These are phyloP conservation scores for Norana najaformis DNA, from an alignment of 2,888 invertebrate genomes.

Conservation along the genomic window DNA sequence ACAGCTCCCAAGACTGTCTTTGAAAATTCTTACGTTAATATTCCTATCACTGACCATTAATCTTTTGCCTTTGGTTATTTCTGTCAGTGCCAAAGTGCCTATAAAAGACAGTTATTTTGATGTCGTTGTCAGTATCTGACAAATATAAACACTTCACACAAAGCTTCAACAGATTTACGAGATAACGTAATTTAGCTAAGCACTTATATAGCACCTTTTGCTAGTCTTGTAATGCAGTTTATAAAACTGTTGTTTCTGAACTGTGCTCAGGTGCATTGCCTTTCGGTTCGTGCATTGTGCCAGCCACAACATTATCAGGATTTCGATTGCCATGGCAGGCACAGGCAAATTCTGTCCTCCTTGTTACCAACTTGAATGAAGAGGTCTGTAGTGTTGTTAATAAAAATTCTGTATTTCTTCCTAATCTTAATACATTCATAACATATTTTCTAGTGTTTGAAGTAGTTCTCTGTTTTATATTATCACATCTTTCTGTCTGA, in stretches of 20 bases:
- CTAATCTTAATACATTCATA: not conserved
- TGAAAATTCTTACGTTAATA: not conserved
- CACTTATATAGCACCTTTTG: not conserved
- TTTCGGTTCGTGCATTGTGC: slow-evolving; percentile 24
- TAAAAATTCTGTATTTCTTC: not conserved
- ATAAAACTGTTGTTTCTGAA: not conserved
- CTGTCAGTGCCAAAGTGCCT: not conserved
- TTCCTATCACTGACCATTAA: not conserved
- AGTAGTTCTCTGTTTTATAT: not conserved
- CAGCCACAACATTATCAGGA: not conserved
- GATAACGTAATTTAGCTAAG: not conserved
- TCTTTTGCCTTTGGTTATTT: not conserved
- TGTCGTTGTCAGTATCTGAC: not conserved
- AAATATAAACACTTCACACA: not conserved
- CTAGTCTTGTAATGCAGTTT: not conserved
- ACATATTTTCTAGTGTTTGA: not conserved
- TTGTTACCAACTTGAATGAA: slow-evolving; percentile 85
- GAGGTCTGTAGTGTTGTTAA: slow-evolving; percentile 74
- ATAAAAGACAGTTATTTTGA: not conserved
- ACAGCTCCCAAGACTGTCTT: too few relatives aligned
- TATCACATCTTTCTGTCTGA: not conserved
- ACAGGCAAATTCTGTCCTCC: slow-evolving; percentile 64
- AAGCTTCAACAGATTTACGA: not conserved
- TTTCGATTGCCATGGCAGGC: slow-evolving; percentile 4
- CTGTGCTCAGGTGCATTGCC: slow-evolving; percentile 7